Percentiles rank a stretch among this genome's conserved stretches.
phyloP scores from a whole-genome alignment of 2,888 invertebrate species.

The Coleophora flavipennella region DNA sequence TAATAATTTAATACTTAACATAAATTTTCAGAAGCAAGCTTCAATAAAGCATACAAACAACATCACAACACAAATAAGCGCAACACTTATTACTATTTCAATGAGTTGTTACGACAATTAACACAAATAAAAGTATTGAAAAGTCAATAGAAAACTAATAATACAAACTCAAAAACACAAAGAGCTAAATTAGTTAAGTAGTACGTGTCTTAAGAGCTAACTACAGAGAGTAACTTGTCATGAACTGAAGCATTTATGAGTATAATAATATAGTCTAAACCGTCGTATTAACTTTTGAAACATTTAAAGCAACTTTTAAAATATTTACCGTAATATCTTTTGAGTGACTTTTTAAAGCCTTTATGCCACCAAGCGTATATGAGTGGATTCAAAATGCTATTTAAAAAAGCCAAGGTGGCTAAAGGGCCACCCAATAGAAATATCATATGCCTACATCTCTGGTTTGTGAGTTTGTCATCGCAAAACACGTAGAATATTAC shows the following conservation, averaged over 20 bases:
- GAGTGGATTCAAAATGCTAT: slow-evolving; percentile 75
- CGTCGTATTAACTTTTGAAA: background rate
- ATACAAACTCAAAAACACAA: too few relatives aligned
- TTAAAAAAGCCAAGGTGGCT: slow-evolving; percentile 72
- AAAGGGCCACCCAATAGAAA: slow-evolving; percentile 72
- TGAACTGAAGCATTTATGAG: background rate
- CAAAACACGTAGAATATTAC: slow-evolving; percentile 70
- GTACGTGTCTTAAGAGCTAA: too few relatives aligned
- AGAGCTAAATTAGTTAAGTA: too few relatives aligned
- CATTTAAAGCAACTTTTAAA: slow-evolving; percentile 16
- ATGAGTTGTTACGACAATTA: too few relatives aligned
- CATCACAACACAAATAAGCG: too few relatives aligned
- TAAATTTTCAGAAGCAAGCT: too few relatives aligned
- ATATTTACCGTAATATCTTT: slow-evolving; percentile 35
- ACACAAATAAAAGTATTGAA: too few relatives aligned
- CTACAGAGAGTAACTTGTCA: too few relatives aligned
- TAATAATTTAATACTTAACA: too few relatives aligned
- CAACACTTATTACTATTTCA: too few relatives aligned
- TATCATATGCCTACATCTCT: slow-evolving; percentile 58
- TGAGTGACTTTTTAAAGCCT: slow-evolving; percentile 71
- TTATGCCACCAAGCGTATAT: slow-evolving; percentile 83
- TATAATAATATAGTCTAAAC: background rate
- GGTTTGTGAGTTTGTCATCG: slow-evolving; percentile 52
- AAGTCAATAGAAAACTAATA: too few relatives aligned
- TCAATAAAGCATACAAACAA: too few relatives aligned